Evolutionary conservation across 2,797 vertebrate genomes (phyloP).

Genomic region (Antennarius maculatus): DNA sequence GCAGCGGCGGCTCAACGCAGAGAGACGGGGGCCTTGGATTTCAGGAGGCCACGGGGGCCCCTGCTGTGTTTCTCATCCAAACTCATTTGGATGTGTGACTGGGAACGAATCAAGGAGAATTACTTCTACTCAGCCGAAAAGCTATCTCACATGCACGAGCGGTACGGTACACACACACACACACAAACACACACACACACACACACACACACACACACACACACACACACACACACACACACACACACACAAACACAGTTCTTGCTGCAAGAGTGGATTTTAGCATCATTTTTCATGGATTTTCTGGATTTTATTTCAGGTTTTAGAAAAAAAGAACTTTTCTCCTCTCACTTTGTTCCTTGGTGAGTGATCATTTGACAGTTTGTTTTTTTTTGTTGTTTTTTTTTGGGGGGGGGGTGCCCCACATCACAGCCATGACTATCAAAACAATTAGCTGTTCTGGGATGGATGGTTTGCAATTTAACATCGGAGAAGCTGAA

Average conservation of each 20-base stretch:
- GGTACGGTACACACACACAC: conserved; percentile 5
- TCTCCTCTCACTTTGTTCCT: conserved; percentile 12
- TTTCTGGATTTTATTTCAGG: conserved; percentile 12
- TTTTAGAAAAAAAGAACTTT: conserved; percentile 17
- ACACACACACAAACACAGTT: conserved; percentile 8
- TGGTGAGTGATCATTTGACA: too few species aligned
- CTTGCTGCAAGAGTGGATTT: conserved; percentile 2
- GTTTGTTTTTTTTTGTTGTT: background rate
- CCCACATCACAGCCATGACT: conserved; percentile 24
- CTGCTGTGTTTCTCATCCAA: conserved; percentile 64
- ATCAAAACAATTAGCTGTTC: conserved; percentile 34
- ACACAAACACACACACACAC: conserved; percentile 9
- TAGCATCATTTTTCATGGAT: conserved; percentile 20
- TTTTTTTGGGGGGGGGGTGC: conserved; percentile 5
- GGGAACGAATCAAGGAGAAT: conserved; percentile 74
- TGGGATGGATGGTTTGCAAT: conserved; percentile 18
- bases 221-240: conserved; percentile 7
- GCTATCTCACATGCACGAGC: conserved; percentile 36
- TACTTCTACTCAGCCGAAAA: conserved; percentile 59
- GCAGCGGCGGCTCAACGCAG: conserved; percentile 45
- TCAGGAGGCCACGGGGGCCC: conserved; percentile 47
- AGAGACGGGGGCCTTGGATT: conserved; percentile 49
- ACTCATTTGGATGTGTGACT: conserved; percentile 76
- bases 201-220: conserved; percentile 6
- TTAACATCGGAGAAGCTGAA: conserved; percentile 14